Evolutionary conservation across 2,888 invertebrate genomes (phyloP), one percentile per base, ranked within the genome.

Genomic region (Hyposoter didymator): DNA sequence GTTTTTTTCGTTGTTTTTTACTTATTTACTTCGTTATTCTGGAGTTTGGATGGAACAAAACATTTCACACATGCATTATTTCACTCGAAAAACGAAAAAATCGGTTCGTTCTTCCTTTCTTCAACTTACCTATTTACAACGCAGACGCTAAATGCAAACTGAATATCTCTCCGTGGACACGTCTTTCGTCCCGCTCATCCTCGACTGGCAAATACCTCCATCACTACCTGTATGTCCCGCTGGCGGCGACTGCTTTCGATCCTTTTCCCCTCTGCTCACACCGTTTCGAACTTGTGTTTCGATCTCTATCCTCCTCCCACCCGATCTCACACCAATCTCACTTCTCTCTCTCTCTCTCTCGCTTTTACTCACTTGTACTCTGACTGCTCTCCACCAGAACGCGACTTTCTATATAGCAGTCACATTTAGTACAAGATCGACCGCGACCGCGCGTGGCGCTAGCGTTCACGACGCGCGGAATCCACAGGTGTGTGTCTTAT

Each of bases 121-220:
- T 39, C 78, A 75, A 45, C 91, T 92, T 91, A 92, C 92, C 91
- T 92, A 91, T 90, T n/a, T 92, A 91, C 90, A 91, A 89, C 88
- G 88, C 85, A 86, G 86, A 88, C 90, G 82, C 70, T 88, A 87
- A 76, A 88, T 75, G 87, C 75, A 87, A 88, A 70, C 75, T 67
- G 72, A 73, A 84, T 76, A 80, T 64, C 45, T n/a, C n/a, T 84
- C 78, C 35, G 78, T 82, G 78, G 66, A 86, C 86, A 75, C 70
- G 78, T 81, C 86, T 89, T 90, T 90, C 88, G 91, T 90, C 89
- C 92, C 92, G 91, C 92, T 91, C 93, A 93, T 93, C 90, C 92
- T 93, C 92, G 90, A 92, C 91, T 92, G 92, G 88, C 85, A 91
- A 91, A 91, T 91, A 91, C 92, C 90, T 91, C 91, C 89, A 88